These are phyloP conservation scores for Bubo scandiacus DNA, from an alignment of 2,113 vertebrate genomes.

Conservation along the genomic window DNA sequence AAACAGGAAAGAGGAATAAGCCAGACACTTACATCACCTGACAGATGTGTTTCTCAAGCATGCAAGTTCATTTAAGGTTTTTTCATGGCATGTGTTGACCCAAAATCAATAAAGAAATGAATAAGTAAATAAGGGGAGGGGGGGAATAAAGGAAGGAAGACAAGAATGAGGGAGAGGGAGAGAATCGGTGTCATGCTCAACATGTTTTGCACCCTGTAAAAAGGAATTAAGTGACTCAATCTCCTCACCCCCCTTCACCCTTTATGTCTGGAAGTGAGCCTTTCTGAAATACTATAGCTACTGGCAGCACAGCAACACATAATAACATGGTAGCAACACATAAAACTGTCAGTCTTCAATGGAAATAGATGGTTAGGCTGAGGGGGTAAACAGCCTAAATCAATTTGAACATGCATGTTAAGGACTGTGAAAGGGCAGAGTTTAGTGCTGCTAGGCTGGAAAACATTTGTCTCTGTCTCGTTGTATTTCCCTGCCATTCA, in stretches of 20 bases:
- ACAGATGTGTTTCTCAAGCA: slow-evolving; percentile 69
- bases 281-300: slow-evolving; percentile 84
- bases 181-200: slow-evolving; percentile 70
- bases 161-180: slow-evolving; percentile 29
- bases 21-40: slow-evolving; percentile 74
- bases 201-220: slow-evolving; percentile 77
- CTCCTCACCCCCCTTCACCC: slow-evolving; percentile 27
- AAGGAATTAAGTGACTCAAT: slow-evolving; percentile 53
- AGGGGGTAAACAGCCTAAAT: slow-evolving; percentile 83
- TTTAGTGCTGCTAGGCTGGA: slow-evolving; percentile 74
- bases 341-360: slow-evolving; percentile 86
- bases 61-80: slow-evolving; percentile 62
- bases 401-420: slow-evolving; percentile 84
- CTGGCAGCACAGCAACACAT: slow-evolving; percentile 80
- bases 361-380: slow-evolving; percentile 81
- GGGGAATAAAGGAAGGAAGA: slow-evolving; percentile 22
- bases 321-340: slow-evolving; percentile 86
- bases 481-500: slow-evolving; percentile 78
- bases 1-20: slow-evolving; percentile 68
- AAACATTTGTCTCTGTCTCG: slow-evolving; percentile 87
- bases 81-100: slow-evolving; percentile 35
- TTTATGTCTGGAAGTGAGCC: slow-evolving; percentile 80
- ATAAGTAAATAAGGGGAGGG: not conserved
- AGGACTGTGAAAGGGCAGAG: slow-evolving; percentile 75
- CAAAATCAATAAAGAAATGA: slow-evolving; percentile 35